Base-by-base conservation (phyloP, 2,113 vertebrate genomes). In the Xiphias gladius region DNA sequence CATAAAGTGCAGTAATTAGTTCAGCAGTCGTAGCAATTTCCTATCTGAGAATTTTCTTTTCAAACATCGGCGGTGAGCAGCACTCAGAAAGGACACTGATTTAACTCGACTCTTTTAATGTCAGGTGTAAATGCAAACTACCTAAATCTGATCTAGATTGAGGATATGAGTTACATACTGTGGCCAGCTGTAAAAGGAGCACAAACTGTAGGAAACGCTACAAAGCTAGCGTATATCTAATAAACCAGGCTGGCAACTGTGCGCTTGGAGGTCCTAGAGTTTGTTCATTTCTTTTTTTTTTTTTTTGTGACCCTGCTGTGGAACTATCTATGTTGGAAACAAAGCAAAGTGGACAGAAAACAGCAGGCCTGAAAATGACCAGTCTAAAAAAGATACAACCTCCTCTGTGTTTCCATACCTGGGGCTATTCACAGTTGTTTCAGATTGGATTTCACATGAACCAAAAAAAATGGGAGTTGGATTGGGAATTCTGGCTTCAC, bases 261-360 rank as follows among this genome's bases (percentile, higher is more conserved):
- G 41, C 75, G 32, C 57, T 72, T n/a, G 22, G 8, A 79, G 77
- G 62, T 24, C 11, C 5, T 24, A 0, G 26, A 71, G 59, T 61
- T 66, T 77, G 54, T 57, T 88, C 57, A 12, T 8, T 67, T 32
- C 61, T 22, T 37, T 41, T 8, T 20, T 63, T 26, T n/a, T 65
- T 41, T n/a, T 65, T n/a, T 35, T 32, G n/a, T 61, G n/a, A 48
- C 73, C 22, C 37, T 72, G 54, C 65, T 83, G 76, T 68, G 84
- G 74, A 78, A 19, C 84, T 80, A 68, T 46, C 86, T 75, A 54
- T 82, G 67, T 24, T 57, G 58, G 70, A 86, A 83, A 74, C 67
- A 79, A 87, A 85, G 58, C 79, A 74, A 70, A 82, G 79, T 64
- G 57, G 84, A 83, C 88, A 88, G 84, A 87, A 75, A 87, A 85